Conservation (phyloP, 2,113 vertebrate genomes). For the Carettochelys insculpta region DNA sequence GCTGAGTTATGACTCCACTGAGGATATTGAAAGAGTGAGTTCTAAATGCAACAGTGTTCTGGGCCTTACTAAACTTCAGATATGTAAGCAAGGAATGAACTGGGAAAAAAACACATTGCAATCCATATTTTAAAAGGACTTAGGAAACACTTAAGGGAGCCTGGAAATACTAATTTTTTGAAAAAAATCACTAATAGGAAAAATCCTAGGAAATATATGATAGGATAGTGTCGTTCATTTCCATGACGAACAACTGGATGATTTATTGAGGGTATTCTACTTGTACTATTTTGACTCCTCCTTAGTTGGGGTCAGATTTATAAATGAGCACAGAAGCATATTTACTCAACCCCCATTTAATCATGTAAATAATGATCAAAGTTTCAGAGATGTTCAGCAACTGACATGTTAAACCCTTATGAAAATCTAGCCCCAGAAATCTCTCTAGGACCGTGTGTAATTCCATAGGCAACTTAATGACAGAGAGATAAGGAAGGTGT, state of each 20-base stretch:
- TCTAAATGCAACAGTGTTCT: constrained; percentile 20
- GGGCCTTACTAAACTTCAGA: constrained; percentile 17
- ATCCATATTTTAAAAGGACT: not conserved
- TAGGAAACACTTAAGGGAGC: not conserved
- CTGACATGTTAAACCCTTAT: not conserved
- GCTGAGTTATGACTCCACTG: constrained; percentile 29
- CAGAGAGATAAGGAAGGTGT: not conserved
- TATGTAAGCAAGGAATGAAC: constrained; percentile 28
- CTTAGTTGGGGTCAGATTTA: not conserved
- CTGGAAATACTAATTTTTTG: not conserved
- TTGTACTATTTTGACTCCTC: not conserved
- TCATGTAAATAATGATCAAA: not conserved
- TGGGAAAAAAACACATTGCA: constrained; percentile 16
- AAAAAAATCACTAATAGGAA: not conserved
- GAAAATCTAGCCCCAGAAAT: not conserved
- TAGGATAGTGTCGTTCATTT: not conserved
- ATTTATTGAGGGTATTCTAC: not conserved
- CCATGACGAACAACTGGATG: not conserved
- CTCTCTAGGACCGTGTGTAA: not conserved
- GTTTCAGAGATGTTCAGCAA: not conserved
- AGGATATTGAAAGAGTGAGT: constrained; percentile 16
- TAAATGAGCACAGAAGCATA: not conserved
- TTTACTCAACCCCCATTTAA: not conserved
- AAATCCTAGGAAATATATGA: fast-evolving
- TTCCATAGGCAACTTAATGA: not conserved